phyloP scores from a whole-genome alignment of 2,888 invertebrate genomes.

The Eudemis profundana region DNA sequence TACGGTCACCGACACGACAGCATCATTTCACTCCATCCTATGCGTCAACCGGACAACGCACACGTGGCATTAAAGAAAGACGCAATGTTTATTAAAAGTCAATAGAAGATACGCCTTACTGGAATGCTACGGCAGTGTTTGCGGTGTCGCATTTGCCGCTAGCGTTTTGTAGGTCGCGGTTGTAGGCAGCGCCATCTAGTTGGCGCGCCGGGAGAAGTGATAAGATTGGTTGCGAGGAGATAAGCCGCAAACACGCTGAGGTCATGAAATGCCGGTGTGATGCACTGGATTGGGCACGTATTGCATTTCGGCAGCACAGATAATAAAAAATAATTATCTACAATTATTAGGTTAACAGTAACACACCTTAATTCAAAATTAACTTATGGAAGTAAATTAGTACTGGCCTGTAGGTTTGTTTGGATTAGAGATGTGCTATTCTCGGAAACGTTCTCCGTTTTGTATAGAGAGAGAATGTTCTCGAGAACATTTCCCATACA shows the following conservation, averaged over 20 bases:
- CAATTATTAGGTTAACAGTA: background rate
- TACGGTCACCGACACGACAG: slow-evolving; percentile 24
- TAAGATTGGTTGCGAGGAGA: slow-evolving; percentile 31
- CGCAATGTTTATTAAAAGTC: background rate
- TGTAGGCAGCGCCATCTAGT: slow-evolving; percentile 39
- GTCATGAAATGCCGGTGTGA: slow-evolving; percentile 32
- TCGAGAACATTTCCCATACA: no score
- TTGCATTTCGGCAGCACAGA: slow-evolving; percentile 1
- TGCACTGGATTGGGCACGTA: slow-evolving; percentile 22
- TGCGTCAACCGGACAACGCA: slow-evolving; percentile 24
- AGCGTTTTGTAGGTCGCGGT: slow-evolving; percentile 32
- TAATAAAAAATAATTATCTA: background rate
- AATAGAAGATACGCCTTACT: slow-evolving; percentile 7
- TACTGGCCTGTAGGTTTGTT: background rate
- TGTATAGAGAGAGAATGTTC: no score
- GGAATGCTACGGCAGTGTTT: slow-evolving; percentile 8
- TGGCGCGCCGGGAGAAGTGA: background rate
- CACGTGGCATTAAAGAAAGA: slow-evolving; percentile 20
- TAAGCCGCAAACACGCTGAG: slow-evolving; percentile 26
- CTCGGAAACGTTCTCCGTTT: no score
- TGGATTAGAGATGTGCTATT: no score
- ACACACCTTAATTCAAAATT: no score
- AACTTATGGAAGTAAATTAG: no score
- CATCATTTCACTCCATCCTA: slow-evolving; percentile 12
- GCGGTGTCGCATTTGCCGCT: slow-evolving; percentile 30